Evolutionary conservation across 2,113 vertebrate species (phyloP).

Genomic region (Ovis canadensis): DNA sequence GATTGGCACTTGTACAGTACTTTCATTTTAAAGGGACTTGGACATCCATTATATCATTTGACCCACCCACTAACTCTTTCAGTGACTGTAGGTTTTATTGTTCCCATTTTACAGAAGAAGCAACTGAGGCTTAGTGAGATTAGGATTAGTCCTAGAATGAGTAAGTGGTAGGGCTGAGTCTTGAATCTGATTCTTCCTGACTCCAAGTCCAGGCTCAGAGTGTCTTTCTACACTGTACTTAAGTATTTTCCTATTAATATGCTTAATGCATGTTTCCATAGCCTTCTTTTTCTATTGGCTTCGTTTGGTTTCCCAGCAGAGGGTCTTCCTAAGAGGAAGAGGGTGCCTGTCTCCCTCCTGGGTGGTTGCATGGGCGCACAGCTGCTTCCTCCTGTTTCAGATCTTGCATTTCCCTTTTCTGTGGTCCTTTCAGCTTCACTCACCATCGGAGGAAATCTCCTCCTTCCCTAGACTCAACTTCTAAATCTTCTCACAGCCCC

Average conservation of each 20-base stretch:
- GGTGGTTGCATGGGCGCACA: not conserved
- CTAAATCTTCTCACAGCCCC: not conserved
- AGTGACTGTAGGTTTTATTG: not conserved
- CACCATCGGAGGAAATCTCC: not conserved
- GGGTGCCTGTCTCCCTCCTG: not conserved
- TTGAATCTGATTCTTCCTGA: not conserved
- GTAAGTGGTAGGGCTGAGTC: not conserved
- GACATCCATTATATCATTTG: not conserved
- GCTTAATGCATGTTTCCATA: not conserved
- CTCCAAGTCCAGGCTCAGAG: not conserved
- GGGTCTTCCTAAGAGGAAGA: not conserved
- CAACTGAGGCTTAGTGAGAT: not conserved
- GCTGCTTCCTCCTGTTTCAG: not conserved
- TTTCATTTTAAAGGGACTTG: constrained; percentile 3
- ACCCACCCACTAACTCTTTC: not conserved
- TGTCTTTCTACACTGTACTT: not conserved
- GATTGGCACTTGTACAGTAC: not conserved
- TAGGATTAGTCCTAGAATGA: not conserved
- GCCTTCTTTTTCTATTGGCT: not conserved
- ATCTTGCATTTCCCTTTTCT: not conserved
- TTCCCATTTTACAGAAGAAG: constrained; percentile 27
- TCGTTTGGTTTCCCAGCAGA: not conserved
- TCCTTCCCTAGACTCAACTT: not conserved
- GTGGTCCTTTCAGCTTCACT: not conserved
- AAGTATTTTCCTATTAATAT: not conserved